These are phyloP conservation scores for Cactoblastis cactorum DNA, from an alignment of 2,888 invertebrate genomes.

Conservation along the genomic window DNA sequence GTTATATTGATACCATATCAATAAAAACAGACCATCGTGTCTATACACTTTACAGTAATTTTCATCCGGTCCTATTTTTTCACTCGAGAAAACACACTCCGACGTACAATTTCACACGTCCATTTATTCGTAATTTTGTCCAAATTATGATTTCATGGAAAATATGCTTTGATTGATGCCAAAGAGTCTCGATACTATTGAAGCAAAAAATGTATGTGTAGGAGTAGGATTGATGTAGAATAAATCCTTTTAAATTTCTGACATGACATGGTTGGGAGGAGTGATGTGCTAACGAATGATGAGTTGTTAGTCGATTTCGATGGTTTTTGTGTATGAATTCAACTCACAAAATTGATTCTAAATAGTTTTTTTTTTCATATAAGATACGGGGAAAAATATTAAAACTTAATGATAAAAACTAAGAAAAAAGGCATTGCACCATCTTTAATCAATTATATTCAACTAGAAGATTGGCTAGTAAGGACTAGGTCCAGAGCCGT, in stretches of 20 bases:
- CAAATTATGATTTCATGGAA: slow-evolving; percentile 30
- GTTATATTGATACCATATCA: slow-evolving; percentile 14
- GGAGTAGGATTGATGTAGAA: no score
- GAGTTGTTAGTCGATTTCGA: no score
- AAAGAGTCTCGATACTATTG: neutral
- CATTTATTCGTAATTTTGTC: slow-evolving; percentile 20
- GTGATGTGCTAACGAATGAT: slow-evolving; percentile 12
- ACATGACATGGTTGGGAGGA: slow-evolving; percentile 30
- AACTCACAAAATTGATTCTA: no score
- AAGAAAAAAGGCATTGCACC: no score
- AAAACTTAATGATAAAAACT: no score
- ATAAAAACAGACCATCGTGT: slow-evolving; percentile 16
- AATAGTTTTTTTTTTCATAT: no score
- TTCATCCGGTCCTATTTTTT: slow-evolving; percentile 16
- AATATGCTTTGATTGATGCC: slow-evolving; percentile 35
- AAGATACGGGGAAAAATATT: no score
- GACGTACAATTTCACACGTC: slow-evolving; percentile 12
- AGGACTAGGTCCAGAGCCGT: no score
- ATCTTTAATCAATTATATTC: no score
- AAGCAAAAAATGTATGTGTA: slow-evolving; percentile 37
- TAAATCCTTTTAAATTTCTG: no score
- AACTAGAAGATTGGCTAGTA: no score
- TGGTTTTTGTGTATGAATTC: no score
- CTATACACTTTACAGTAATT: slow-evolving; percentile 16
- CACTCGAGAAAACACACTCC: slow-evolving; percentile 10